These are phyloP conservation scores for Dendroctonus ponderosae DNA, from an alignment of 1,140 invertebrate species.

Conservation along the genomic window DNA sequence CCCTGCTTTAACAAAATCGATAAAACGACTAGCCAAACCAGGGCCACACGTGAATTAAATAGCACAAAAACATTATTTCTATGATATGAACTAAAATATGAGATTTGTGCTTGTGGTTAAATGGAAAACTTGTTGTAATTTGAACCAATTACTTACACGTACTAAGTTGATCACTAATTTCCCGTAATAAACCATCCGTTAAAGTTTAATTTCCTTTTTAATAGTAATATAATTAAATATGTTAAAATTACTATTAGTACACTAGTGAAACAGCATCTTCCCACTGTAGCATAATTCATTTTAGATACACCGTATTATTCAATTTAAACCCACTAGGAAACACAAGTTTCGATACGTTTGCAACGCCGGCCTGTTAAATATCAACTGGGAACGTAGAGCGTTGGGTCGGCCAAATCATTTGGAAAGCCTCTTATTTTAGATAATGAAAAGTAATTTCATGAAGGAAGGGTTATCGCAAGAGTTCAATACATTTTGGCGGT, in stretches of 20 bases:
- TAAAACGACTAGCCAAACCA: constrained; percentile 21
- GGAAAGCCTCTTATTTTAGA: constrained; percentile 8
- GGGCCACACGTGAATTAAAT: constrained; percentile 17
- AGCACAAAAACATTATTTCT: constrained; percentile 12
- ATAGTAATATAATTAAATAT: constrained; percentile 45
- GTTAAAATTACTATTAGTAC: constrained; percentile 45
- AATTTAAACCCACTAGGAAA: constrained; percentile 3
- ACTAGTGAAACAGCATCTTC: constrained; percentile 46
- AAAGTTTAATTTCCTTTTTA: constrained; percentile 49
- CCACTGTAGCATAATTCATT: constrained; percentile 39
- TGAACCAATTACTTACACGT: constrained; percentile 30
- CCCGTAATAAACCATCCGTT: constrained; percentile 39
- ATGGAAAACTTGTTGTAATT: constrained; percentile 20
- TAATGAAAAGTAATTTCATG: constrained; percentile 12
- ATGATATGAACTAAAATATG: constrained; percentile 2
- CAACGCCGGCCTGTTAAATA: not conserved
- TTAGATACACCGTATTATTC: not conserved
- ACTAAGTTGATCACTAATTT: constrained; percentile 30
- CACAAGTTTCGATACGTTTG: not conserved
- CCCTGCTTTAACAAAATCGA: constrained; percentile 20
- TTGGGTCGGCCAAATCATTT: constrained; percentile 11
- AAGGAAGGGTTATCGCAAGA: constrained; percentile 9
- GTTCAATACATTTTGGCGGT: too few species aligned
- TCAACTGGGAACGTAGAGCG: constrained; percentile 3
- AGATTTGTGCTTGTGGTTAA: constrained; percentile 11